Evolutionary conservation across 2,113 vertebrate genomes (phyloP).

Genomic region (Aptenodytes patagonicus): DNA sequence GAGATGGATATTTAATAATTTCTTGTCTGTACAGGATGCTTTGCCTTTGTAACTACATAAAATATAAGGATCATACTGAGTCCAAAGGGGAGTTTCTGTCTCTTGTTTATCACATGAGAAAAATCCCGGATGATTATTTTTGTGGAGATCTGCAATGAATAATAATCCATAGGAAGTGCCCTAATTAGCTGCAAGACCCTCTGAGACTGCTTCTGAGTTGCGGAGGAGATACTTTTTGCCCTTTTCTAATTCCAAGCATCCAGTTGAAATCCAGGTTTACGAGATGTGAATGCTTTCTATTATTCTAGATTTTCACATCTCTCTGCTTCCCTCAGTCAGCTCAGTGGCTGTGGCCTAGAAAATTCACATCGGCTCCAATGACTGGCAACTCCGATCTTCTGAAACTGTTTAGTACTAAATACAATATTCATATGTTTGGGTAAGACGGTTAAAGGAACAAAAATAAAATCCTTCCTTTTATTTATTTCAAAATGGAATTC

Average conservation of each 20-base stretch:
- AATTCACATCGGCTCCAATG: neutral
- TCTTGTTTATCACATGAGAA: neutral
- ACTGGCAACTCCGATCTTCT: neutral
- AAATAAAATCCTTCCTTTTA: neutral
- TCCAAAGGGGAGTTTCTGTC: neutral
- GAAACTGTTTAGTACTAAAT: neutral
- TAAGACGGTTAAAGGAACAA: constrained; percentile 8
- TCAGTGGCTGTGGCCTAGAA: constrained; percentile 14
- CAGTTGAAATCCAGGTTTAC: neutral
- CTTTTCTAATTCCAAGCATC: neutral
- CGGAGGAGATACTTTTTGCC: neutral
- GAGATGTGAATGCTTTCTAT: neutral
- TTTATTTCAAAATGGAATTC: constrained; percentile 21
- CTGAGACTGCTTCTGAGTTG: neutral
- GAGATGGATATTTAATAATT: neutral
- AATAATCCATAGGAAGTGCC: neutral
- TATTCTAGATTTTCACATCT: neutral
- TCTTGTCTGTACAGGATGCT: neutral
- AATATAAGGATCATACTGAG: neutral
- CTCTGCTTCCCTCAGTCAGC: neutral
- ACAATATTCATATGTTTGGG: neutral
- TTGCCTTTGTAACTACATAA: neutral
- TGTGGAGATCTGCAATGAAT: neutral
- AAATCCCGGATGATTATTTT: neutral
- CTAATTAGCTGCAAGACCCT: neutral